Conservation (phyloP, 2,113 vertebrate genomes). For the Cottus gobio region DNA sequence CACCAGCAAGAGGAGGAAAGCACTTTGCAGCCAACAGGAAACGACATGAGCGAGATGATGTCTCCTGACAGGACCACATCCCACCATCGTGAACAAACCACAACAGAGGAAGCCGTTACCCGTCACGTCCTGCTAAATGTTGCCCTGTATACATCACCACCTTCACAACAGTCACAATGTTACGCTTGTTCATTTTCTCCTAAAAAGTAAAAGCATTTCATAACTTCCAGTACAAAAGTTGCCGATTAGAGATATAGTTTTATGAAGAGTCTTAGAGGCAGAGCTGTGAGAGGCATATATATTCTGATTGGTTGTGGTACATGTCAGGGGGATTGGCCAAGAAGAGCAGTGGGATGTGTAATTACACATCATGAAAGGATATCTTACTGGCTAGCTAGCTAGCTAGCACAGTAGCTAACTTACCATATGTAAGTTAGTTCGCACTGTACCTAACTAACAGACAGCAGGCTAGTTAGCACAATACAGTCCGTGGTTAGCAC, state of each 20-base stretch:
- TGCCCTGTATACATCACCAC: background rate
- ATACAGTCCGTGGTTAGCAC: too few relatives aligned
- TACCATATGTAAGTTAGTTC: background rate
- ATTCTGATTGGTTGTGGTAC: background rate
- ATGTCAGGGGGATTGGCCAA: background rate
- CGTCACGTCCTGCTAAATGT: background rate
- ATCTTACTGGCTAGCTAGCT: too few relatives aligned
- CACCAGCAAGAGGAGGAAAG: background rate
- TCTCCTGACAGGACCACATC: conserved; percentile 6
- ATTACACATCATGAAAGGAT: too few relatives aligned
- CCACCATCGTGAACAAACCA: background rate
- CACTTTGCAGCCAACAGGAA: conserved; percentile 47
- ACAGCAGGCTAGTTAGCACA: background rate
- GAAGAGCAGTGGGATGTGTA: too few relatives aligned
- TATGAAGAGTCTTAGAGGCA: background rate
- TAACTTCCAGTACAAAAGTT: background rate
- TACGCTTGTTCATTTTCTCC: background rate
- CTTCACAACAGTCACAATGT: background rate
- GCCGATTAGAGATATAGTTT: background rate
- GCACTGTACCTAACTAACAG: background rate
- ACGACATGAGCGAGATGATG: conserved; percentile 19
- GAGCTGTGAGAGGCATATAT: background rate
- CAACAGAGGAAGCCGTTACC: background rate
- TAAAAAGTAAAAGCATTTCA: background rate
- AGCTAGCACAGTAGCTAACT: background rate